Conservation (phyloP, 1,140 invertebrate genomes). For the Cyphomyrmex costatus region DNA sequence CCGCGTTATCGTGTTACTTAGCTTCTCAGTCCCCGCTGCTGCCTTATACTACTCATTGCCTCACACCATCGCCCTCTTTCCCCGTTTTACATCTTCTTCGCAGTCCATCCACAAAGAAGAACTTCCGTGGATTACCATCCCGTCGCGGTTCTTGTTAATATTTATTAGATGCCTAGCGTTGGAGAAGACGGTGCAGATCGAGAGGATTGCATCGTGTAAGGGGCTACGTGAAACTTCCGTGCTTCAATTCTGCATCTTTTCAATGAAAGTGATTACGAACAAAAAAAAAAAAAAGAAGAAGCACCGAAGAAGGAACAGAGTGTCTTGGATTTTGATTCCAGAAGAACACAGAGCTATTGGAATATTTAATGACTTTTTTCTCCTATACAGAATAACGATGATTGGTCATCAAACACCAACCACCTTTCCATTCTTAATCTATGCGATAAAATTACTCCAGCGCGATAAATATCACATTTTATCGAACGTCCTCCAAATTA, state of each 20-base stretch:
- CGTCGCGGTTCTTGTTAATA: slow-evolving; percentile 83
- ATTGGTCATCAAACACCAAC: background rate
- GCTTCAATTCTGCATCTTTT: slow-evolving; percentile 76
- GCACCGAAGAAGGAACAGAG: background rate
- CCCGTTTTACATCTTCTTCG: slow-evolving; percentile 71
- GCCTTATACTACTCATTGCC: slow-evolving; percentile 64
- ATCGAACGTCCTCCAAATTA: background rate
- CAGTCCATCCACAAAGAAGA: slow-evolving; percentile 75
- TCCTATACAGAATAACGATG: background rate
- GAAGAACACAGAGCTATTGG: slow-evolving; percentile 8
- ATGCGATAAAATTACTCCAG: background rate
- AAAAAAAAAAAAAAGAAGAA: slow-evolving; percentile 70
- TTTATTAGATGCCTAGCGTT: slow-evolving; percentile 81
- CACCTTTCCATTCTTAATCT: background rate
- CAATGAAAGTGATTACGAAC: slow-evolving; percentile 73
- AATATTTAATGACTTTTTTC: slow-evolving; percentile 56
- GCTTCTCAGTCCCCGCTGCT: slow-evolving; percentile 50
- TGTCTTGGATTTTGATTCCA: slow-evolving; percentile 50
- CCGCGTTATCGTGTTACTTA: slow-evolving; percentile 54
- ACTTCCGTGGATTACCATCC: slow-evolving; percentile 83
- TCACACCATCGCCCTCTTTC: slow-evolving; percentile 54
- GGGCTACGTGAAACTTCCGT: slow-evolving; percentile 74
- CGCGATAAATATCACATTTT: background rate
- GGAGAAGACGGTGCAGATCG: slow-evolving; percentile 68
- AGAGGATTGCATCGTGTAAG: slow-evolving; percentile 68